Base-by-base conservation (phyloP, 2,888 invertebrate genomes). In the Oxycera nigricornis region DNA sequence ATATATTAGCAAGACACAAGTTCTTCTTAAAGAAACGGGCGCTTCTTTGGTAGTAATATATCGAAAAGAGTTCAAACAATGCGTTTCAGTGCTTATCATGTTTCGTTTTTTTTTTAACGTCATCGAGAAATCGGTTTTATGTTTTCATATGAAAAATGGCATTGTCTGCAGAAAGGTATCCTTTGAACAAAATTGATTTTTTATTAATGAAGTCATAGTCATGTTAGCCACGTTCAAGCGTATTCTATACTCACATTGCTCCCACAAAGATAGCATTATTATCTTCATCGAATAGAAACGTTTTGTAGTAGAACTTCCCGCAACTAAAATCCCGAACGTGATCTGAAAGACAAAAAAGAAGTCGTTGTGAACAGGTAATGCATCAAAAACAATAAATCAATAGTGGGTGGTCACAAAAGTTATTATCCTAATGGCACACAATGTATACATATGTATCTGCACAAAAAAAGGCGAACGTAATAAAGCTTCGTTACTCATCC, bases 321-420 rank as follows among this genome's bases (percentile, higher is more conserved):
- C 96, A 96, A 80, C 92, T 91, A 86, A 96, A 96, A 85, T 95
- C 95, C 80, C 94, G 91, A 80, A 96, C 94, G 89, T 96, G 95
- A 89, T 95, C 96, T 96, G 92, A 61, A 93, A 73, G 61, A 59
- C 17, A 52, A 55, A 72, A 31, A 35, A 68, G n/a, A n/a, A 30
- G 24, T 59, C 3, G 46, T 6, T 17, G 30, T 52, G 52, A 52
- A 52, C 39, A 39, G 41, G 20, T 31, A 70, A 70, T 70, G 52
- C 55, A 70, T 52, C 70, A 70, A 70, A 70, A 52, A 70, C 70
- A 55, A 52, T 70, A 70, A 70, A 70, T 70, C 70, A 70, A 70
- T 70, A 70, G 30, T 70, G 70, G 70, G 52, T 31, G 65, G 52
- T 52, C 52, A 55, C 52, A 70, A 65, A 35, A 70, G 52, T 70